These are phyloP conservation scores for Siniperca obscura DNA, from an alignment of 2,797 vertebrate species.

Conservation along the genomic window DNA sequence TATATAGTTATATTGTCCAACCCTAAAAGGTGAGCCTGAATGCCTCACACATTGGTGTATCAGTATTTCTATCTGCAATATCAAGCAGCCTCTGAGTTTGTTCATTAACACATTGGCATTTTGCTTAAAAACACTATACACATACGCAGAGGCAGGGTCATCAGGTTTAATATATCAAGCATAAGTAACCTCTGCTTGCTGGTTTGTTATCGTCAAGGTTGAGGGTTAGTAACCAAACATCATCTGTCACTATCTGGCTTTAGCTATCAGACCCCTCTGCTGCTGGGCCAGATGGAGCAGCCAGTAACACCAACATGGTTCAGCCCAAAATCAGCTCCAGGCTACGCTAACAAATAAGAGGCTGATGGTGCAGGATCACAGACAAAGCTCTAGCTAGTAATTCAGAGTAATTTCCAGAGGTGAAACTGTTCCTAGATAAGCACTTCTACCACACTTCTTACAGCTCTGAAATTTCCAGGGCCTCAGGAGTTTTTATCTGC, in stretches of 20 bases:
- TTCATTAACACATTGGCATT: not conserved
- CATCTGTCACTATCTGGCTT: slow-evolving; percentile 28
- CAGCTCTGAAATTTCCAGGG: slow-evolving; percentile 23
- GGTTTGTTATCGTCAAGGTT: slow-evolving; percentile 31
- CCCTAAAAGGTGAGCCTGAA: not conserved
- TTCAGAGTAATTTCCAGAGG: slow-evolving; percentile 45
- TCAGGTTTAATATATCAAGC: not conserved
- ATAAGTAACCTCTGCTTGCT: not conserved
- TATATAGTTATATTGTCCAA: not conserved
- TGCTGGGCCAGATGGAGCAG: slow-evolving; percentile 30
- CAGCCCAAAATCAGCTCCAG: slow-evolving; percentile 13
- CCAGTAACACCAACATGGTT: slow-evolving; percentile 19
- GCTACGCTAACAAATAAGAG: slow-evolving; percentile 10
- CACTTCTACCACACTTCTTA: slow-evolving; percentile 24
- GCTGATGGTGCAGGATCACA: slow-evolving; percentile 17
- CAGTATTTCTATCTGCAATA: not conserved
- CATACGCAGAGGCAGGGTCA: not conserved
- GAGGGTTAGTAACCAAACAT: slow-evolving; percentile 20
- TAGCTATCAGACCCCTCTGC: slow-evolving; percentile 27
- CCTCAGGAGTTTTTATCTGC: slow-evolving; percentile 19
- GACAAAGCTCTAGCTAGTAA: slow-evolving; percentile 35
- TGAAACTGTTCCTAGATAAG: slow-evolving; percentile 40
- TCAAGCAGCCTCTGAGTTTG: not conserved
- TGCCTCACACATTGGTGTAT: not conserved
- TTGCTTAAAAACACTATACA: not conserved